Base-by-base conservation (phyloP, 2,888 invertebrate species). In the Dasypogon diadema region DNA sequence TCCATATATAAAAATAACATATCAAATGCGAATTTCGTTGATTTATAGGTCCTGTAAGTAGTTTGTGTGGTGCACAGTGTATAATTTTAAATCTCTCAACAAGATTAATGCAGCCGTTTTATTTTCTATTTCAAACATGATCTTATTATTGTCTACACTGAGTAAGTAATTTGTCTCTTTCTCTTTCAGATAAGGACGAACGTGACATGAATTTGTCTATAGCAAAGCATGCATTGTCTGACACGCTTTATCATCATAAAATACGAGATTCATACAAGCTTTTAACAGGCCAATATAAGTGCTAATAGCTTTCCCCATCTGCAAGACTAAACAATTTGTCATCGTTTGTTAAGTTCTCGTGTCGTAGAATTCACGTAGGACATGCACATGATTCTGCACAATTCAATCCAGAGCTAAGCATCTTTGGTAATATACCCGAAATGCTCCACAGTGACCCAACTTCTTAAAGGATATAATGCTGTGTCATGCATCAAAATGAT, bases 361-460 rank as follows among this genome's bases (percentile, higher is more conserved):
- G 60, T 60, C 60, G 37, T n/a, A 60, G 34, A 2, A 12, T 37
- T 37, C 42, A 60, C 10, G 21, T 21, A 37, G 12, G 37, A 18
- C 21, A 60, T 60, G 60, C 60, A 60, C 60, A 60, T 60, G 60
- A 60, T 42, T 60, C 60, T 60, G 60, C 60, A 60, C 16, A 60
- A 60, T 37, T 37, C 55, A 42, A 42, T 12, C 14, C 16, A 58
- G 34, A 24, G 16, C 21, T 18, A 37, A 42, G 21, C 18, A 42
- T 60, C 37, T 21, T 30, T n/a, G 8, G 42, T 30, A 42, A 42
- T 42, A 42, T 12, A 42, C n/a, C 8, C 42, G 42, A 42, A 3
- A 37, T 18, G 42, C 8, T 60, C 3, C 16, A 21, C 12, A 34
- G 37, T 60, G 60, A 60, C 60, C 60, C 34, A 34, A 60, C 21